Base-by-base conservation (phyloP, 2,888 invertebrate species). In the Crossocerus cetratus region DNA sequence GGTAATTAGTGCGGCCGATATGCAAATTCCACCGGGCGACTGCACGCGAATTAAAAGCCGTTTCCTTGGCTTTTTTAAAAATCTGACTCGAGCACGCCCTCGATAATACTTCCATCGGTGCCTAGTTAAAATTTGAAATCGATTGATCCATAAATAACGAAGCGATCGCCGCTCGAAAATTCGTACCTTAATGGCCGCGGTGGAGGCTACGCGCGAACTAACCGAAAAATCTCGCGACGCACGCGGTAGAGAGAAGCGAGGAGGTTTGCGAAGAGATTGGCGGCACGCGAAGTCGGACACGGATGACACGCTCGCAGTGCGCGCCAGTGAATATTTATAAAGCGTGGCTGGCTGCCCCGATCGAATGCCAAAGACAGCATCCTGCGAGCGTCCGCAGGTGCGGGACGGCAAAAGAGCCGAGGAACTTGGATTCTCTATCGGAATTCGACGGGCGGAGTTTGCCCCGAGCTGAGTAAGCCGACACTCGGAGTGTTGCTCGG, bases 251-350 rank as follows among this genome's bases (percentile, higher is more conserved):
- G n/a, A n/a, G n/a, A n/a, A n/a, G n/a, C n/a, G n/a, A n/a, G n/a
- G 32, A 32, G 8, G 8, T 32, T 32, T 32, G 32, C 32, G 32
- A 32, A 32, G 32, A 13, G 43, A 42, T 59, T n/a, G 13, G 18
- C 32, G 32, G 56, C 58, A 57, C 65, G 57, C 32, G 65, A 68
- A 55, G 20, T 32, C 45, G 54, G 32, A 18, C 32, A 32, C 32
- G 32, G 45, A n/a, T 23, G 43, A 54, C 57, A 42, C 49, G 65
- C 65, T 74, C 72, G 64, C 65, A 65, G 54, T 61, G 60, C 54
- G 42, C 32, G 32, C 32, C 32, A 14, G 22, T 74, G 74, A 74
- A 74, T 74, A 74, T 72, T 72, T 74, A 72, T 74, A 68, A 68
- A 72, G 68, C 68, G 65, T 58, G 74, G 43, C 68, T 32, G 68